Evolutionary conservation across 2,797 vertebrate species (phyloP), one percentile per base, ranked within the genome.

Genomic region (Botia kubotai): DNA sequence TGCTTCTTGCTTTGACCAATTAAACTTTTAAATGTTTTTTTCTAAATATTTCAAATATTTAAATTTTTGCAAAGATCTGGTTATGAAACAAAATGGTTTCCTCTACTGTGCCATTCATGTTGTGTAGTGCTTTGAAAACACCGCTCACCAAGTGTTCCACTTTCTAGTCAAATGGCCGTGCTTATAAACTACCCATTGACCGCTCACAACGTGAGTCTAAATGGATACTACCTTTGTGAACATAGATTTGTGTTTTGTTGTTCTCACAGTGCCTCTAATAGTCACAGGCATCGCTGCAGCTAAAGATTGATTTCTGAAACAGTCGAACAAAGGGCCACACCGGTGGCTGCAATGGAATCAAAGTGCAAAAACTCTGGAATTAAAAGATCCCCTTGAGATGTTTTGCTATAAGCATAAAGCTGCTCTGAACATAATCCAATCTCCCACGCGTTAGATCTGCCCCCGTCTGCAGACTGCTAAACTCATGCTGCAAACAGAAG

Each of bases 361-460:
- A 70, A 70, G 55, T 21, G 29, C 77, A 26, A 65, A 63, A 29
- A 53, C 46, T 79, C 55, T 23, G 23, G 68, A 65, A 79, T 79
- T 62, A 71, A 79, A 79, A 53, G 3, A 29, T 70, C n/a, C 68
- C 55, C 43, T 62, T 48, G 69, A 71, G 57, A 65, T 79, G 77
- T 71, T 63, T 52, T 71, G 19, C 68, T 72, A 26, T 33, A 66
- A 57, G 26, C 26, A 77, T 43, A 80, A 75, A 65, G 55, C 46
- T 46, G n/a, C 58, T 75, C 73, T 77, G 21, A 60, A 81, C 65
- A 72, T 73, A 72, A 80, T 66, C 69, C 11, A 71, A 78, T 80
- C n/a, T 53, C 39, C 65, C 39, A 23, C 6, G 55, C 2, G 17
- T 77, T 66, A 83, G 48, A 63, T 79, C 36, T 72, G 46, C 62